phyloP scores from a whole-genome alignment of 1,140 invertebrate species.

The Lasioglossum albipes region DNA sequence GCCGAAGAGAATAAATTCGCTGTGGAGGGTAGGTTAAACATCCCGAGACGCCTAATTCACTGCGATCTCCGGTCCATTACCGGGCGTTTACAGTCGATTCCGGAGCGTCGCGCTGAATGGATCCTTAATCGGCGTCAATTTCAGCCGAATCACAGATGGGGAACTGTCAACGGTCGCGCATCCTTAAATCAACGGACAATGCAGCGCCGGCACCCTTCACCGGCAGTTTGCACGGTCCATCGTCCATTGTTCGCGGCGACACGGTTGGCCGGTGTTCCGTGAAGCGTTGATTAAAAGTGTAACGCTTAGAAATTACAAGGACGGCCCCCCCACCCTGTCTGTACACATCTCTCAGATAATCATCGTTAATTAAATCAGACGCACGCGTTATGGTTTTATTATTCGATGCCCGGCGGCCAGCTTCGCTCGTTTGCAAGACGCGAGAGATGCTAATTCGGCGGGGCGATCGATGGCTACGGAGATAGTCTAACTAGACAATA shows the following conservation, averaged over 20 bases:
- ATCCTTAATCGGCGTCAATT: conserved; percentile 56
- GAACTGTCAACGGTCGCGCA: conserved; percentile 46
- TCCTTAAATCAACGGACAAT: conserved; percentile 66
- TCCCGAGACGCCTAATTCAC: conserved; percentile 29
- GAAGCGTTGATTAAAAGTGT: conserved; percentile 66
- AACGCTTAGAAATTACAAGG: conserved; percentile 63
- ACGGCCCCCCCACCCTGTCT: neutral
- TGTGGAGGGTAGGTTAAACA: neutral
- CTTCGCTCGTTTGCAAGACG: neutral
- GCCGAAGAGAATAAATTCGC: too few species aligned
- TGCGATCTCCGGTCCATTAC: conserved; percentile 2
- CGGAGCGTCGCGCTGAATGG: neutral
- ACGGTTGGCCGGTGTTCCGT: conserved; percentile 58
- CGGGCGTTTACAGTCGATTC: conserved; percentile 1
- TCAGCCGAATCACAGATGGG: conserved; percentile 60
- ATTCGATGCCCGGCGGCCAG: neutral
- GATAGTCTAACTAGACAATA: neutral
- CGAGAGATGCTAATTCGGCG: neutral
- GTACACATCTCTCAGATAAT: conserved; percentile 44
- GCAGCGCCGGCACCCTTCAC: conserved; percentile 39
- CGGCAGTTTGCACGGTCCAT: conserved; percentile 30
- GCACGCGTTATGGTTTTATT: conserved; percentile 2
- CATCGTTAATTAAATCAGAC: conserved; percentile 55
- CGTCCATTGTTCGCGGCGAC: conserved; percentile 54
- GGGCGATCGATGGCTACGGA: neutral